Evolutionary conservation across 2,113 vertebrate species (phyloP).

Genomic region (Baryphthengus martii): DNA sequence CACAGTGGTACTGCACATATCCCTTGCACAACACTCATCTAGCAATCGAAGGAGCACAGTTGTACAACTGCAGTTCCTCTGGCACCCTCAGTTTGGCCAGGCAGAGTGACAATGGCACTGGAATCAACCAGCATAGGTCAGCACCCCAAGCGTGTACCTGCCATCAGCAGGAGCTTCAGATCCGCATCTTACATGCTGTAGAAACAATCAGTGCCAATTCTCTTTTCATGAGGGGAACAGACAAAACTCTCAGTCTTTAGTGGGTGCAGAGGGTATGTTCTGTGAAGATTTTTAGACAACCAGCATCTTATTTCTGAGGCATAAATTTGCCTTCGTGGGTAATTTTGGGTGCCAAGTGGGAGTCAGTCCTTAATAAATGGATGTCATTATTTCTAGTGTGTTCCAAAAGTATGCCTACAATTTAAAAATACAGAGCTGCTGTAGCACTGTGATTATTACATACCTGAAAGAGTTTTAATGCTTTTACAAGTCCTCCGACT

Average conservation of each 20-base stretch:
- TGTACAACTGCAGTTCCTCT: background rate
- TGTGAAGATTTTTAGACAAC: background rate
- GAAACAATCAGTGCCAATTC: background rate
- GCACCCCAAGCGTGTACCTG: background rate
- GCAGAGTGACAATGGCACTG: background rate
- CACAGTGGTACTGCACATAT: fast-evolving
- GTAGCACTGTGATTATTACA: background rate
- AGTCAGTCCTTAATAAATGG: background rate
- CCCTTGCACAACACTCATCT: background rate
- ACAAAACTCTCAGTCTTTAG: background rate
- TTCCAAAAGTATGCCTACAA: background rate
- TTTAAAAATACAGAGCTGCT: background rate
- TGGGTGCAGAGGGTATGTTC: fast-evolving
- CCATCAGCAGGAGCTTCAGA: background rate
- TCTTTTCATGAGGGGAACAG: background rate
- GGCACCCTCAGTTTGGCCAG: background rate
- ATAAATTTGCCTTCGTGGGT: background rate
- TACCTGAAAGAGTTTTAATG: conserved; percentile 95
- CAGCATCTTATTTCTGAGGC: background rate
- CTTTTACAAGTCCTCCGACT: conserved; percentile 93
- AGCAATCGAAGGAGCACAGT: fast-evolving
- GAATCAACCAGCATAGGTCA: background rate
- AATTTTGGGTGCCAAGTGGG: background rate
- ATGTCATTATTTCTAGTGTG: background rate
- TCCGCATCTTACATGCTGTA: background rate